A percentile compares a stretch with the other conserved stretches of the same genome.
Evolutionary conservation across 1,140 invertebrate genomes (phyloP).

Genomic region (Zaprionus camerounensis): DNA sequence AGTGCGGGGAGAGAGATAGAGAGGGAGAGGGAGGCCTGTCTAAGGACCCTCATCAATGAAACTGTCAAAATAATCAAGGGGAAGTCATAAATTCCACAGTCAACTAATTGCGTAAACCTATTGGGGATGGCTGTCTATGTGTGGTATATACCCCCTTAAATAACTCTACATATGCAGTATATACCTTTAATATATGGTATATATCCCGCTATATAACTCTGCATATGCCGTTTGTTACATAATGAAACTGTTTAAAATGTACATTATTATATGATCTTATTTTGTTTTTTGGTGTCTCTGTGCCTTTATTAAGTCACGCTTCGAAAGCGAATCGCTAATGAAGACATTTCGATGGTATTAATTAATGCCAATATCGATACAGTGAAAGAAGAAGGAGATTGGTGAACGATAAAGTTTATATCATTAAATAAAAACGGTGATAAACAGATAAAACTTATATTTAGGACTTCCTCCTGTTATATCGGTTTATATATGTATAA

Average conservation of each 20-base stretch:
- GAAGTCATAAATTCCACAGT: constrained; percentile 68
- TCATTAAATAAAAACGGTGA: background rate
- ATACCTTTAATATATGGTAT: background rate
- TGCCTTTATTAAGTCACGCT: constrained; percentile 41
- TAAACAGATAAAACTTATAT: background rate
- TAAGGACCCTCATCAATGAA: constrained; percentile 59
- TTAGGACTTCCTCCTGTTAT: background rate
- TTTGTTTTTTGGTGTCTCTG: background rate
- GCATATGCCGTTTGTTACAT: background rate
- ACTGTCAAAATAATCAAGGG: constrained; percentile 70
- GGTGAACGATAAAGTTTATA: background rate
- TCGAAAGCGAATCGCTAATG: constrained; percentile 46
- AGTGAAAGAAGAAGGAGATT: constrained; percentile 14
- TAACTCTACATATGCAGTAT: background rate
- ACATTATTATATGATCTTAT: background rate
- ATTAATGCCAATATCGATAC: constrained; percentile 19
- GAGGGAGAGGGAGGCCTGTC: background rate
- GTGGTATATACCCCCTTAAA: background rate
- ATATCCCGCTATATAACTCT: background rate
- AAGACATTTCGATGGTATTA: constrained; percentile 53
- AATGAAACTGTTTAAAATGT: background rate
- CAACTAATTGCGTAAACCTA: constrained; percentile 43
- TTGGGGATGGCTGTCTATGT: background rate
- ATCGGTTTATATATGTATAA: background rate
- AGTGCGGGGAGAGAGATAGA: constrained; percentile 35